These are phyloP conservation scores for Brachionus rubens DNA, from an alignment of 1,140 invertebrate species.

Conservation along the genomic window DNA sequence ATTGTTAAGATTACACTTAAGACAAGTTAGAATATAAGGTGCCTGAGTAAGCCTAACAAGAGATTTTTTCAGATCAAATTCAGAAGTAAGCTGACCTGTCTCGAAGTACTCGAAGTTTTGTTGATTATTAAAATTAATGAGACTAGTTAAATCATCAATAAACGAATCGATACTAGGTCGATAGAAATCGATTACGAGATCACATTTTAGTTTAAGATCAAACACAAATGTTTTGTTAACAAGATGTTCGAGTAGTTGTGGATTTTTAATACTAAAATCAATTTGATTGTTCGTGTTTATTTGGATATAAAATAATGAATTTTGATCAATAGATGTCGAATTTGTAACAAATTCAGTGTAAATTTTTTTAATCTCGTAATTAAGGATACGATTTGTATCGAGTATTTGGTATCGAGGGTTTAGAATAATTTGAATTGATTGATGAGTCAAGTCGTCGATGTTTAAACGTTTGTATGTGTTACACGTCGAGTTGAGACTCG, in stretches of 20 bases:
- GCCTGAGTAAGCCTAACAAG: background rate
- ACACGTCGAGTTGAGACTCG: background rate
- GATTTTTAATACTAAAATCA: background rate
- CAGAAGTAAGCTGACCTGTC: background rate
- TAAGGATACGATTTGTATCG: no score
- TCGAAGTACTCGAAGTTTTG: background rate
- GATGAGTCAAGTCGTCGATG: background rate
- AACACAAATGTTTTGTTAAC: conserved; percentile 8
- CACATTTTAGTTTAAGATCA: conserved; percentile 1
- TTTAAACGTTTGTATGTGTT: conserved; percentile 12
- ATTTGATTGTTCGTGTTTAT: background rate
- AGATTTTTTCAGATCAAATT: background rate
- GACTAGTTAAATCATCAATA: background rate
- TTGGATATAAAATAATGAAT: background rate
- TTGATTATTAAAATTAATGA: background rate
- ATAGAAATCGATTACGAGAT: conserved; percentile 9
- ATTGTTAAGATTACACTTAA: background rate
- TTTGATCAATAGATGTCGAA: no score
- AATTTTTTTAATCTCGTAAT: background rate
- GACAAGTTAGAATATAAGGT: background rate
- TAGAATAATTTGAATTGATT: background rate
- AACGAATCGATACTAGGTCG: background rate
- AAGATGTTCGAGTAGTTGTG: background rate
- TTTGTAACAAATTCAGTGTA: background rate
- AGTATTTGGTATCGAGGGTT: background rate